These are phyloP conservation scores for Drosophila sproati DNA, from an alignment of 1,140 invertebrate genomes.

Conservation along the genomic window DNA sequence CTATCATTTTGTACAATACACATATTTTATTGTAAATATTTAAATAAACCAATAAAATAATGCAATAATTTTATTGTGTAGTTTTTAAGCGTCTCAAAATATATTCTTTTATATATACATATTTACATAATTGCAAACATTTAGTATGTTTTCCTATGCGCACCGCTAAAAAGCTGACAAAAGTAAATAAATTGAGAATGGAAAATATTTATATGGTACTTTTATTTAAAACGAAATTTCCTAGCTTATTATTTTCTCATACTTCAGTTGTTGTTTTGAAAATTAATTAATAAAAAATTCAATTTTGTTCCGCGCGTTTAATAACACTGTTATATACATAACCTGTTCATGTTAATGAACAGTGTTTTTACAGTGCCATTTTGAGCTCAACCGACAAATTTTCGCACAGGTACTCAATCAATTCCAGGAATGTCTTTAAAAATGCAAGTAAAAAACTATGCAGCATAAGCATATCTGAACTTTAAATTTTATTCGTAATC, in stretches of 20 bases:
- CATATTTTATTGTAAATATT: slow-evolving; percentile 69
- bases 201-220: background rate
- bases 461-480: too few species aligned
- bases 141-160: slow-evolving; percentile 54
- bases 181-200: slow-evolving; percentile 49
- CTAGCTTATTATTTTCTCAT: background rate
- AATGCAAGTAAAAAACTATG: too few species aligned
- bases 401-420: background rate
- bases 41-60: slow-evolving; percentile 51
- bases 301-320: background rate
- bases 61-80: slow-evolving; percentile 47
- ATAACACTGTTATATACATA: background rate
- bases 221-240: background rate
- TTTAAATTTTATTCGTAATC: too few species aligned
- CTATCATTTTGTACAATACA: slow-evolving; percentile 47
- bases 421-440: too few species aligned
- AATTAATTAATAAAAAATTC: too few species aligned
- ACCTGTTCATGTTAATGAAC: background rate
- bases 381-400: background rate
- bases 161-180: slow-evolving; percentile 41
- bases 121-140: slow-evolving; percentile 16
- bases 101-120: slow-evolving; percentile 43
- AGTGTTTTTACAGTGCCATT: slow-evolving; percentile 18
- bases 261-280: background rate
- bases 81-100: slow-evolving; percentile 45